Evolutionary conservation across 23 tunicate genomes (phyloP), one percentile per base, ranked within the genome.

Genomic region (Ascidia mentula): DNA sequence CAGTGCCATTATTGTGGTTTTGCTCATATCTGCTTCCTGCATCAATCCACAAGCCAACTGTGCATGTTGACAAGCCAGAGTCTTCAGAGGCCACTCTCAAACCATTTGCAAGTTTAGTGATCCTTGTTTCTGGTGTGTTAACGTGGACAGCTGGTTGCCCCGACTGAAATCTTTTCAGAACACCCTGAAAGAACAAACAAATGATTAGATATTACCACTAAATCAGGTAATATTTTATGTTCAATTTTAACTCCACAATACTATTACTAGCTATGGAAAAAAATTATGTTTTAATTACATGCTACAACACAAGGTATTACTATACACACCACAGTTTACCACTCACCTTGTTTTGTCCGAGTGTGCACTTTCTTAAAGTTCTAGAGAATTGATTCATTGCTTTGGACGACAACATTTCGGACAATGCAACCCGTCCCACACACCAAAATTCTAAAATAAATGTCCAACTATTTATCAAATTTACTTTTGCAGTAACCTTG

Each of bases 31-130:
- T 72, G 46, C 92, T 90, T 36, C 99, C 99, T 26, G 96, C 95
- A 77, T 95, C 99, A 32, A 95, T 95, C 99, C 99, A 95, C 42
- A 95, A 40, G 4, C 99, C 99, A 8, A 95, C 99, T 30, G 96
- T 89, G 59, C 96, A 89, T 6, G 99, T 95, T 24, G 99, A 81
- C 28, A 86, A 22, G 26, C 96, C 97, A 35, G 89, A 84, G 81
- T 96, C 93, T 81, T 96, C 99, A 3, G 97, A 89, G 17, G 99
- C 99, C 13, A 96, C 90, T 30, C 99, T 78, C 5, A 96, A 76
- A 37, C 99, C 99, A 77, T 96, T 96, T 0, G 97, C 74, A 6
- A 96, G 72, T 38, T 60, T 87, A 9, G 99, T 96, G 40, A 96
- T 97, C 76, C 88, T 82, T 22, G 99, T 96, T 80, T 91, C 97